phyloP scores from a whole-genome alignment of 64 coral and sea anemone genomes.

The Hydrozoanthus tunicans region DNA sequence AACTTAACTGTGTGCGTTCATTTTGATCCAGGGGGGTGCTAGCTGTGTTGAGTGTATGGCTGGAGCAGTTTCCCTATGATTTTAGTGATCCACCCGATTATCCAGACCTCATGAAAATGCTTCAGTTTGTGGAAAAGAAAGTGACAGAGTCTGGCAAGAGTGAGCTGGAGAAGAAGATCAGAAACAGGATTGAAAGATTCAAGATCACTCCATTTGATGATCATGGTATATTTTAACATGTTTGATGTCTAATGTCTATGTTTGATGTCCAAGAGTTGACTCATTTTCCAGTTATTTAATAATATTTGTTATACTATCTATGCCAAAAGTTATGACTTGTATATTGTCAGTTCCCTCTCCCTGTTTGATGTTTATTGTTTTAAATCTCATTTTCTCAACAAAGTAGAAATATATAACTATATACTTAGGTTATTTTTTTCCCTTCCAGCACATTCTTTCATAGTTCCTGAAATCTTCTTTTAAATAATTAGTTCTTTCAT shows the following conservation, averaged over 20 bases:
- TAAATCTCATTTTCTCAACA: too few relatives aligned
- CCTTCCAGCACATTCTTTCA: too few relatives aligned
- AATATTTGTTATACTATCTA: too few relatives aligned
- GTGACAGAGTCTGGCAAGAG: constrained; percentile 19
- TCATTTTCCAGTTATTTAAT: too few relatives aligned
- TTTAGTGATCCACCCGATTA: constrained; percentile 53
- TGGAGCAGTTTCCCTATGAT: constrained; percentile 44
- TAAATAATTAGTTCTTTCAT: too few relatives aligned
- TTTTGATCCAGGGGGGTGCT: constrained; percentile 28
- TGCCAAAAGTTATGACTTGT: too few relatives aligned
- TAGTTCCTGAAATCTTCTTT: too few relatives aligned
- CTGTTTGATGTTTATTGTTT: too few relatives aligned
- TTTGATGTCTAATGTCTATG: background rate
- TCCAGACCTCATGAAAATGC: constrained; percentile 27
- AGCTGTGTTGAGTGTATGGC: constrained; percentile 26
- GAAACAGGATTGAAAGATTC: constrained; percentile 43
- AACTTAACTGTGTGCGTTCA: background rate
- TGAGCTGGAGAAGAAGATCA: constrained; percentile 37
- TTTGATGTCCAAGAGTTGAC: too few relatives aligned
- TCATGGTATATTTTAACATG: background rate
- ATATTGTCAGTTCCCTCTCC: too few relatives aligned
- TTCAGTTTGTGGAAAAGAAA: constrained; percentile 51
- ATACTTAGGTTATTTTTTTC: too few relatives aligned
- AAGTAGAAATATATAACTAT: too few relatives aligned
- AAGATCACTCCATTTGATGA: constrained; percentile 58